A percentile compares a stretch with the other conserved stretches of the same genome.
phyloP scores from a whole-genome alignment of 2,797 vertebrate species.

The Melanotaenia nigrans region DNA sequence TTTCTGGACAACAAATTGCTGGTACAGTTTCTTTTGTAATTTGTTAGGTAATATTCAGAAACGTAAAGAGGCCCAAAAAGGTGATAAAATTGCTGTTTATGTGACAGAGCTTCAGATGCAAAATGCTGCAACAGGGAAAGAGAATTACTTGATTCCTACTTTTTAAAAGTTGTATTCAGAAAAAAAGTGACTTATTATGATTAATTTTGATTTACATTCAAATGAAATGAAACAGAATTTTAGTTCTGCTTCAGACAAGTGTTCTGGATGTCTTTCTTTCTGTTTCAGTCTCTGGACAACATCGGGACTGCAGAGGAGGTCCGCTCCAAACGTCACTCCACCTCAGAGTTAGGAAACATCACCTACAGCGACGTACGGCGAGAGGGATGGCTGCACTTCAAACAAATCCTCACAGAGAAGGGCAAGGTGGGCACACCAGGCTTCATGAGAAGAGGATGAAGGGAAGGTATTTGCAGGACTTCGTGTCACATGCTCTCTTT shows the following conservation, averaged over 20 bases:
- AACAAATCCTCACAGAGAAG: slow-evolving; percentile 97
- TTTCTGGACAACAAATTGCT: not conserved
- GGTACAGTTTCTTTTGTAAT: not conserved
- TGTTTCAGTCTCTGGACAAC: slow-evolving; percentile 91
- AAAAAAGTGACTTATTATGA: too few relatives aligned
- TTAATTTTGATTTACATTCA: not conserved
- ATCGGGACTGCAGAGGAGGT: slow-evolving; percentile 89
- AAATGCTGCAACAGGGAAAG: not conserved
- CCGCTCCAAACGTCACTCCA: slow-evolving; percentile 93
- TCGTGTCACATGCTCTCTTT: not conserved
- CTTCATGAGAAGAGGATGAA: rapidly evolving
- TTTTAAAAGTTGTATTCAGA: too few relatives aligned
- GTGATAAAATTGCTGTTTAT: not conserved
- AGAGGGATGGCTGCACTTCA: slow-evolving; percentile 97
- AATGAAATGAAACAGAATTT: not conserved
- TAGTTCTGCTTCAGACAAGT: not conserved
- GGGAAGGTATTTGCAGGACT: not conserved
- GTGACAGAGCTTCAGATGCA: not conserved
- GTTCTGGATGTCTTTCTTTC: not conserved
- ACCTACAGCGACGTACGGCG: slow-evolving; percentile 90
- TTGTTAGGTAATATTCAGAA: not conserved
- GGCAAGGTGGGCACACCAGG: slow-evolving; percentile 86
- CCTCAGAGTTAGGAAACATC: slow-evolving; percentile 92
- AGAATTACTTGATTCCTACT: not conserved
- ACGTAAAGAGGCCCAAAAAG: not conserved